Evolutionary conservation across 2,797 vertebrate species (phyloP), one percentile per base, ranked within the genome.

Genomic region (Morelia viridis): DNA sequence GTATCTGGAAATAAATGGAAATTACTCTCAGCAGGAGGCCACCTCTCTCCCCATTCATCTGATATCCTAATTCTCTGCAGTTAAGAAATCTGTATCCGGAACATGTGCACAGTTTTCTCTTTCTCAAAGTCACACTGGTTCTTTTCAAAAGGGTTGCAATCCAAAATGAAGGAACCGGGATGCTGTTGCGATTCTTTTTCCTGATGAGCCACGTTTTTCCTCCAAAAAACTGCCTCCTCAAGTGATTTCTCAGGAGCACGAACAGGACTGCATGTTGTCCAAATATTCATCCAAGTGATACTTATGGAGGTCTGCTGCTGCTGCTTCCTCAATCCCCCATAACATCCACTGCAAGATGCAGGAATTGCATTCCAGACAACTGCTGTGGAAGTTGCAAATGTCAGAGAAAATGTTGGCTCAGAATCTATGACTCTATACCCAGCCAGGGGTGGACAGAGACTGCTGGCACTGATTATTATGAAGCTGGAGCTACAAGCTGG

Each of bases 61-160:
- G 83, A 96, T 92, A 92, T 91, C 92, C 93, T 94, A 95, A 95
- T 96, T 96, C 95, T 94, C 35, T 89, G 90, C 91, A 91, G 93
- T 92, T 57, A 91, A 91, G 88, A 94, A 71, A 80, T 92, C 57
- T 84, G n/a, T 60, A 50, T 50, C 50, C 15, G 89, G 46, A 86
- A 53, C 41, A 31, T 53, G 56, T 3, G 56, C 53, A 15, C 19
- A 2, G 10, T n/a, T 84, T 61, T 86, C 71, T 88, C 13, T 65
- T 53, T 6, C 90, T 88, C 65, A 92, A 46, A 0, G 0, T 28
- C 60, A 53, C 5, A 76, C 26, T 5, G 5, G 61, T 80, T 84
- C 89, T 92, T 80, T 76, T 92, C 26, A 61, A 93, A 83, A 91
- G 92, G 89, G 83, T 58, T 84, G 85, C 92, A 56, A 91, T 62